Evolutionary conservation across 2,113 vertebrate species (phyloP), one percentile per base, ranked within the genome.

Genomic region (Falcunculus frontatus): DNA sequence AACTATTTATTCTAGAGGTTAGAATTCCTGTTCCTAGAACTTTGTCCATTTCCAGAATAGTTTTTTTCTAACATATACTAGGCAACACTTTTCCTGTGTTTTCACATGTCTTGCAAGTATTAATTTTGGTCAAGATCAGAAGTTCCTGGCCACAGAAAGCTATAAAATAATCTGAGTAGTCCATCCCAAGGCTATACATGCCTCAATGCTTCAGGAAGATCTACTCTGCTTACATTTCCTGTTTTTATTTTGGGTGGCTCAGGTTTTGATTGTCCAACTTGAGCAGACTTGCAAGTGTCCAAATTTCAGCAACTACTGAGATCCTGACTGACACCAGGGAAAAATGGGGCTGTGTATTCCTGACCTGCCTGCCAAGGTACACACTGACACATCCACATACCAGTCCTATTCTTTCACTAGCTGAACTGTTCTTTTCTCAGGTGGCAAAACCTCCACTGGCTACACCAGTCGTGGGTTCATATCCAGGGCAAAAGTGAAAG

Each of bases 401-500:
- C 32, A 33, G 5, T 32, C 39, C 21, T 29, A 7, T 13, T n/a
- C 41, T 30, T 63, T 74, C 16, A 69, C n/a, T 23, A 42, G 7
- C 55, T 69, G 21, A 89, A 33, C 33, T 77, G 3, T 62, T 89
- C 52, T 32, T n/a, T 93, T 62, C 70, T 9, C 94, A 98, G 98
- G 96, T 95, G 96, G 96, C 18, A 98, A 97, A 83, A 90, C 97
- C 41, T 97, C 95, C 56, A 91, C 95, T 52, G 96, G 96, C 55
- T 98, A 93, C 65, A 97, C 75, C 79, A 96, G 96, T 46, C 93
- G 96, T 80, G 95, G 95, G 33, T 95, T 98, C 87, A 97, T 98
- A 91, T 98, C 98, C 53, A 98, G 97, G 77, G 98, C 98, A 0
- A 98, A 98, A 96, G 91, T 98, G 90, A 98, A 98, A 85, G 98